These are phyloP conservation scores for Limonius californicus DNA, from an alignment of 1,140 invertebrate genomes.

Conservation along the genomic window DNA sequence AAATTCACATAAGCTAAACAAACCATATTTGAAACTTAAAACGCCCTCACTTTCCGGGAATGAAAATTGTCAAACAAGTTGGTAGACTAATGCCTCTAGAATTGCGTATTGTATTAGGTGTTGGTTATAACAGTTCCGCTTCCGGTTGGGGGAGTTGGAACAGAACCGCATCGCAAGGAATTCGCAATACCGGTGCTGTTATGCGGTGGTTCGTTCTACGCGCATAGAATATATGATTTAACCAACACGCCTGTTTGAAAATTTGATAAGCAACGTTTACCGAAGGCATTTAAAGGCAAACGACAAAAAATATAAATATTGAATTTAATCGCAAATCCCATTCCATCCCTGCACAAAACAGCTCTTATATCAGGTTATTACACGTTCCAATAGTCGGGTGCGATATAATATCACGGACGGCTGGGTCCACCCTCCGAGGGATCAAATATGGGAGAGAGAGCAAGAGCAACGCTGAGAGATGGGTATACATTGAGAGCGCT, in stretches of 20 bases:
- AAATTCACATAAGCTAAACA: no score
- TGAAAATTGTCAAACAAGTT: constrained; percentile 19
- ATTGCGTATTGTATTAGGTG: constrained; percentile 26
- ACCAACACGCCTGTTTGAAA: no score
- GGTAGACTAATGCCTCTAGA: constrained; percentile 18
- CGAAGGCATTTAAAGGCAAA: no score
- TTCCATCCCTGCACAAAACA: constrained; percentile 18
- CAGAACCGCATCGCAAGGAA: constrained; percentile 5
- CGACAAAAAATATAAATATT: background rate
- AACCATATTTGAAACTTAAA: constrained; percentile 1
- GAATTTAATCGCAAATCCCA: constrained; percentile 13
- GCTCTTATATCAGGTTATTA: constrained; percentile 34
- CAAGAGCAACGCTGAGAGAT: constrained; percentile 18
- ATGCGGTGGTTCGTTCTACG: no score
- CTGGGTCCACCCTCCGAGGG: constrained; percentile 27
- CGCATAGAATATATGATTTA: no score
- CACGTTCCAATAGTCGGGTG: constrained; percentile 36
- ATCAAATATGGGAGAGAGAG: constrained; percentile 26
- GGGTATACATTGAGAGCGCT: constrained; percentile 4
- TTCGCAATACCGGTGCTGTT: no score
- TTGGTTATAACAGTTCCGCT: constrained; percentile 22
- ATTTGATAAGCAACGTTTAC: no score
- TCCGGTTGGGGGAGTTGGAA: constrained; percentile 13
- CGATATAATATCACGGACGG: constrained; percentile 39
- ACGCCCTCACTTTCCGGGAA: background rate